Evolutionary conservation across 2,888 invertebrate genomes (phyloP).

Genomic region (Neoitamus cyanurus): DNA sequence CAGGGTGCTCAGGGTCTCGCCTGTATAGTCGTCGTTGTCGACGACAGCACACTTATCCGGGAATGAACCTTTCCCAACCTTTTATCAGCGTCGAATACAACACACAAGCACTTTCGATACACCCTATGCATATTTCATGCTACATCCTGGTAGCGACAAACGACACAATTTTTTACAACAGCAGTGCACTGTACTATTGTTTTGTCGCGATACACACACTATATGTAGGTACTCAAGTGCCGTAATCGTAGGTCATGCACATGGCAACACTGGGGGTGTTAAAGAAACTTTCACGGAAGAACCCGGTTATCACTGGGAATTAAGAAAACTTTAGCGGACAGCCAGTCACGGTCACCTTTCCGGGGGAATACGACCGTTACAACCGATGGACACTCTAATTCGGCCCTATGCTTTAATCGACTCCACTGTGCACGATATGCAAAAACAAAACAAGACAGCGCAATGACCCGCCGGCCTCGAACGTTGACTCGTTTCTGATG

Average conservation of each 20-base stretch:
- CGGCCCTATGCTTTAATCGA: neutral
- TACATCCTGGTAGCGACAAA: neutral
- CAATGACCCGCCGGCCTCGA: constrained; percentile 58
- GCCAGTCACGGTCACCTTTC: neutral
- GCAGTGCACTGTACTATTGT: neutral
- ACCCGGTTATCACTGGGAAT: neutral
- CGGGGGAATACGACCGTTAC: neutral
- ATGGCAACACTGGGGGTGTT: constrained; percentile 36
- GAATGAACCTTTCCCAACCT: neutral
- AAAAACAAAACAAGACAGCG: constrained; percentile 53
- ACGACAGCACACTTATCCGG: constrained; percentile 17
- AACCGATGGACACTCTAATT: constrained; percentile 8
- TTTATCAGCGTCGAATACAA: constrained; percentile 4
- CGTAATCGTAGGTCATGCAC: neutral
- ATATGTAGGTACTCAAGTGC: neutral
- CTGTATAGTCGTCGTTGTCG: neutral
- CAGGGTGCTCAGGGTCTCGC: neutral
- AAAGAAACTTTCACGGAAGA: neutral
- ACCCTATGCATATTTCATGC: neutral
- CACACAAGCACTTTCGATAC: constrained; percentile 12
- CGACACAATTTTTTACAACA: constrained; percentile 1
- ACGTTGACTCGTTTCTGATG: constrained; percentile 57
- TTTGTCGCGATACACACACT: neutral
- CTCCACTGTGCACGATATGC: constrained; percentile 37
- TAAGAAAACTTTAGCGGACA: neutral